These are phyloP conservation scores for Bucco capensis DNA, from an alignment of 2,113 vertebrate genomes.

Conservation along the genomic window DNA sequence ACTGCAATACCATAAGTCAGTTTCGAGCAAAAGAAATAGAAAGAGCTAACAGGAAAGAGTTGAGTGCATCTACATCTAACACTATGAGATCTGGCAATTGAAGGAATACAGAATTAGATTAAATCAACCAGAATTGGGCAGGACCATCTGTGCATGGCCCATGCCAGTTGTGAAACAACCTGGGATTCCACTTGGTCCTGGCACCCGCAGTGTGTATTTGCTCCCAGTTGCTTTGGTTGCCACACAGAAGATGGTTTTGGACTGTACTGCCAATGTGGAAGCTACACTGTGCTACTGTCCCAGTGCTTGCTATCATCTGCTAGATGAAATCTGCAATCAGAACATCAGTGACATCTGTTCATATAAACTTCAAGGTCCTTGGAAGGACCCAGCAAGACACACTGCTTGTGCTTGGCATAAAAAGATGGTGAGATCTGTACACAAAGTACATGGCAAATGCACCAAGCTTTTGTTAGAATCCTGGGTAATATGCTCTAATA, in stretches of 20 bases:
- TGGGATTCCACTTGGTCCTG: background rate
- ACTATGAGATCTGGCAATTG: background rate
- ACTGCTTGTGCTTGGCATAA: background rate
- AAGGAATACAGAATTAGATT: background rate
- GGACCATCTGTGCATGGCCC: background rate
- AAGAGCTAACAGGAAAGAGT: background rate
- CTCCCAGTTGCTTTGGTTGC: background rate
- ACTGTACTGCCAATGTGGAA: background rate
- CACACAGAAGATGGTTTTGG: background rate
- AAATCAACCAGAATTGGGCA: background rate
- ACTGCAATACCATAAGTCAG: background rate
- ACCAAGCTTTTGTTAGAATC: background rate
- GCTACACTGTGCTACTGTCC: background rate
- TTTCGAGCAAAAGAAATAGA: background rate
- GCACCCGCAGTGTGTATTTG: accelerated
- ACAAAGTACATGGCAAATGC: background rate
- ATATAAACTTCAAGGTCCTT: background rate
- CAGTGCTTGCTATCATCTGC: background rate
- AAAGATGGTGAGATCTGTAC: background rate
- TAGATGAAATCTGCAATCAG: background rate
- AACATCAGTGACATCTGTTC: background rate
- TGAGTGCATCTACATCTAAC: background rate
- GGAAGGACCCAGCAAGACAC: background rate
- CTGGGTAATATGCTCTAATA: no score
- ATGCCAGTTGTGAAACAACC: background rate